Evolutionary conservation across 1,140 invertebrate species (phyloP).

Genomic region (Melanaphis sacchari): DNA sequence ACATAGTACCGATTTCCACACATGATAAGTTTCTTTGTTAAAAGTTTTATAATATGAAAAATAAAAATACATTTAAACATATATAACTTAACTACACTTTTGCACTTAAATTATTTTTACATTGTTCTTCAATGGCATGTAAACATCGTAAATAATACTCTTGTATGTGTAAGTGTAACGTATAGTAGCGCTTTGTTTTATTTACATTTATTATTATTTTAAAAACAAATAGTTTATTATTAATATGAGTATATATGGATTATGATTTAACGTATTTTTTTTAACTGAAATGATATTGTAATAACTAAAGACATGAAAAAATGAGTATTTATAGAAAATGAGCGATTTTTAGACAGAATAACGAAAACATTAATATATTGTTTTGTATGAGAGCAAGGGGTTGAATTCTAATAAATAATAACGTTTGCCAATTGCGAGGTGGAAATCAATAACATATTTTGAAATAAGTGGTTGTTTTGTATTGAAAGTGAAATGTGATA

Average conservation of each 20-base stretch:
- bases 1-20: not conserved
- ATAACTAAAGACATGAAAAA: not conserved
- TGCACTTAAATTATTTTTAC: not conserved
- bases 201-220: not conserved
- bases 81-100: not conserved
- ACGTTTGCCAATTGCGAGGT: not conserved
- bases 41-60: not conserved
- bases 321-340: too few species aligned
- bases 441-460: constrained; percentile 3
- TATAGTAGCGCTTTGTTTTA: not conserved
- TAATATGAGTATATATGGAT: not conserved
- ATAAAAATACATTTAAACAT: not conserved
- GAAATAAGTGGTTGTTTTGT: not conserved
- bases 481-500: not conserved
- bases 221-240: constrained; percentile 1
- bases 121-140: not conserved
- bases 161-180: not conserved
- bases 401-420: not conserved
- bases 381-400: not conserved
- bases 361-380: not conserved
- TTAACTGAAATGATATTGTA: not conserved
- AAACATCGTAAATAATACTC: not conserved
- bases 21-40: not conserved
- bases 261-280: not conserved
- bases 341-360: not conserved